Percentiles rank a stretch among this genome's conserved stretches.
phyloP scores from a whole-genome alignment of 2,113 vertebrate genomes.

The Dicrurus megarhynchus region DNA sequence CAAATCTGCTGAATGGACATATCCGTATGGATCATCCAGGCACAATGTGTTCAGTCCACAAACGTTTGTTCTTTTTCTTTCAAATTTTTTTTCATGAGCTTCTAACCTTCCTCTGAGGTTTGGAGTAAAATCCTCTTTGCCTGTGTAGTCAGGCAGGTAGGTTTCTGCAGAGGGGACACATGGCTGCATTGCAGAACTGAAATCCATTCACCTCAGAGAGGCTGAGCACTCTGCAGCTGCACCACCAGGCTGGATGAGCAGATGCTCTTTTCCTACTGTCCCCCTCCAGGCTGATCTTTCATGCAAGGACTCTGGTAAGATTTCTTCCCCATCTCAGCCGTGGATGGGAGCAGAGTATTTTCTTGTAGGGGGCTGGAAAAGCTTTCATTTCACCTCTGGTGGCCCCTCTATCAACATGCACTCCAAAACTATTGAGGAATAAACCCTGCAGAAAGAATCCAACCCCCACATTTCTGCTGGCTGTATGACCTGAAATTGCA shows the following conservation, averaged over 20 bases:
- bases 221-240: not conserved
- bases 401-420: rapidly evolving
- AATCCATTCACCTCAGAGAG: not conserved
- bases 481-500: not conserved
- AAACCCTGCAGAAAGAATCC: not conserved
- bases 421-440: not conserved
- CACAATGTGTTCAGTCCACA: not conserved
- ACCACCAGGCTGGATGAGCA: not conserved
- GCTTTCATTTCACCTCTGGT: not conserved
- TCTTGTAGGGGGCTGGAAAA: not conserved
- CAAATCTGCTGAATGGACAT: not conserved
- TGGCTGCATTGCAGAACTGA: not conserved
- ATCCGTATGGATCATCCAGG: not conserved
- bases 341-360: not conserved
- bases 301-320: not conserved
- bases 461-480: not conserved
- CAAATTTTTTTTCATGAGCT: not conserved
- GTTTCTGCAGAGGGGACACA: not conserved
- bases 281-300: not conserved
- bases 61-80: not conserved
- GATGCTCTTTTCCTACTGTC: not conserved
- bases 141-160: not conserved
- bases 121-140: not conserved
- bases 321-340: not conserved
- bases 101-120: not conserved